A percentile compares a stretch with the other conserved stretches of the same genome.
Evolutionary conservation across 2,888 invertebrate species (phyloP).

Genomic region (Hydrotaea cyrtoneurina): DNA sequence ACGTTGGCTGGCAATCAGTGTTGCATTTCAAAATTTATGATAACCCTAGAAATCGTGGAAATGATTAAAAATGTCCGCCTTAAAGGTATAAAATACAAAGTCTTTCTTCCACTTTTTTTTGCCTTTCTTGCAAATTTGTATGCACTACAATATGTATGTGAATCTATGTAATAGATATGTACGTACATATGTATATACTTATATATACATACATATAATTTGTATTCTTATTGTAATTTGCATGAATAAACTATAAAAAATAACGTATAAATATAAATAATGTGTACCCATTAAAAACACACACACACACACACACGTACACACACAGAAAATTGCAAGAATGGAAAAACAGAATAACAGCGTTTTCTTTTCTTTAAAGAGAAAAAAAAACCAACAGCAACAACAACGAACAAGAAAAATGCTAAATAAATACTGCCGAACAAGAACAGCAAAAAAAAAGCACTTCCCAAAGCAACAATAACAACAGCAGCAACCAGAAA

Average conservation of each 20-base stretch:
- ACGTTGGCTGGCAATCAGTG: too few relatives aligned
- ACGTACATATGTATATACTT: neutral
- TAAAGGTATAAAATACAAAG: neutral
- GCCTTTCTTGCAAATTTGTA: neutral
- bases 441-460: conserved; percentile 63
- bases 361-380: conserved; percentile 52
- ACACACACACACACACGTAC: too few relatives aligned
- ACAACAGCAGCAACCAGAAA: conserved; percentile 13
- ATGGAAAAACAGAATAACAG: conserved; percentile 57
- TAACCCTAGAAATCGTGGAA: too few relatives aligned
- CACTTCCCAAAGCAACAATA: conserved; percentile 43
- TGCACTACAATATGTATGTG: neutral
- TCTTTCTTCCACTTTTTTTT: neutral
- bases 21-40: too few relatives aligned
- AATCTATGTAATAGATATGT: neutral
- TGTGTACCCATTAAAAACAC: conserved; percentile 69
- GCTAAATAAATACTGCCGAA: conserved; percentile 66
- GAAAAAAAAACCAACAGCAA: conserved; percentile 20
- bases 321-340: conserved; percentile 73
- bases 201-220: conserved; percentile 40
- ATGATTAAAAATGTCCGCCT: neutral
- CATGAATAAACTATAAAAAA: conserved; percentile 79
- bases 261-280: conserved; percentile 77
- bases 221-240: conserved; percentile 75
- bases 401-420: conserved; percentile 72